Evolutionary conservation across 1,140 invertebrate genomes (phyloP).

Genomic region (Acyrthosiphon pisum): DNA sequence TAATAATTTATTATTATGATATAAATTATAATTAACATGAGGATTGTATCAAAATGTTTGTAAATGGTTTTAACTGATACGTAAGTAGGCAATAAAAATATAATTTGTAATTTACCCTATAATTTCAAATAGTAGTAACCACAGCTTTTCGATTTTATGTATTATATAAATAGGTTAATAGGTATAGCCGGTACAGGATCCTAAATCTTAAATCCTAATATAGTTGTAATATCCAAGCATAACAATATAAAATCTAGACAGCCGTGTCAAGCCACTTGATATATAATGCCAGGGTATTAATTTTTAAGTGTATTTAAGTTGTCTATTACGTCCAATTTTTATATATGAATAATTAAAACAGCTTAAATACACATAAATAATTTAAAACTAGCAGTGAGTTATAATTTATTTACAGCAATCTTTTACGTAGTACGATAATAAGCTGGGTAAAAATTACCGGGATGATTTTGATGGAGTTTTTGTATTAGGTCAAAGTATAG

Average conservation of each 20-base stretch:
- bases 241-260: neutral
- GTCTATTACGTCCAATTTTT: neutral
- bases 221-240: neutral
- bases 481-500: neutral
- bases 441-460: neutral
- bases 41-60: neutral
- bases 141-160: neutral
- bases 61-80: neutral
- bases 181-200: neutral
- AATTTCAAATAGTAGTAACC: neutral
- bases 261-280: neutral
- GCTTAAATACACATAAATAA: constrained; percentile 1
- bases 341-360: neutral
- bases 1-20: neutral
- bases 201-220: neutral
- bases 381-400: neutral
- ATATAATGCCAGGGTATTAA: neutral
- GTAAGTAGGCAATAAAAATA: neutral
- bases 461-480: neutral
- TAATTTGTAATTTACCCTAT: neutral
- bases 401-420: neutral
- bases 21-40: neutral
- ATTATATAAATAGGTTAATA: neutral
- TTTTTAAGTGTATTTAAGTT: neutral
- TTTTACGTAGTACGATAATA: neutral